Evolutionary conservation across 2,113 vertebrate species (phyloP), one percentile per base, ranked within the genome.

Genomic region (Prolemur simus): DNA sequence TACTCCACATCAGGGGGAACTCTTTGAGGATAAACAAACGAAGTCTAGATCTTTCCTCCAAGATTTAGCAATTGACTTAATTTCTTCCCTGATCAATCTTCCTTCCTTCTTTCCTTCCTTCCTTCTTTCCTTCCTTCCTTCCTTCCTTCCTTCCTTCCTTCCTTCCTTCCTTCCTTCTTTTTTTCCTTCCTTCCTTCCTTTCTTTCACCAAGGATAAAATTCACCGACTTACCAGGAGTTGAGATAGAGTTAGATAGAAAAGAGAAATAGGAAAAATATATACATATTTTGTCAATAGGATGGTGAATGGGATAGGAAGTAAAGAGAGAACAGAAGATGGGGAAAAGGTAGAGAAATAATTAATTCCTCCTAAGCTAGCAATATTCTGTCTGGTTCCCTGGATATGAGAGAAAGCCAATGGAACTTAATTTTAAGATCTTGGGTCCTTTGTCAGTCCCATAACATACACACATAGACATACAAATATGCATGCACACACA

Each of bases 221-320:
- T 89, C 58, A 88, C 37, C 34, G 81, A 71, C 13, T 64, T 74
- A 71, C 3, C 6, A 71, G 37, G 0, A 49, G 29, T 97, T 8
- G 42, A 77, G 32, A 71, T 21, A 89, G 25, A 77, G 5, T 1
- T 18, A 81, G 23, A 27, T 0, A 0, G 90, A 71, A 37, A 83
- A 90, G 11, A 52, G 84, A 98, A 97, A 87, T 95, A 96, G 27
- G 10, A n/a, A 58, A 76, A 15, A 45, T 34, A 74, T 47, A 8
- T 37, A 12, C 8, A 6, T 14, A 42, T 91, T 42, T 69, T 23
- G 14, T n/a, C 25, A 76, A 37, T 60, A 69, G 6, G 34, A 58
- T 32, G 15, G 6, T 37, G 6, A 21, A 45, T 54, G 18, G 5
- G 42, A 29, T 92, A 81, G 69, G 4, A 94, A 84, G 4, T 39